Conservation (phyloP, 2,888 invertebrate genomes). For the Cheilosia scutellata region DNA sequence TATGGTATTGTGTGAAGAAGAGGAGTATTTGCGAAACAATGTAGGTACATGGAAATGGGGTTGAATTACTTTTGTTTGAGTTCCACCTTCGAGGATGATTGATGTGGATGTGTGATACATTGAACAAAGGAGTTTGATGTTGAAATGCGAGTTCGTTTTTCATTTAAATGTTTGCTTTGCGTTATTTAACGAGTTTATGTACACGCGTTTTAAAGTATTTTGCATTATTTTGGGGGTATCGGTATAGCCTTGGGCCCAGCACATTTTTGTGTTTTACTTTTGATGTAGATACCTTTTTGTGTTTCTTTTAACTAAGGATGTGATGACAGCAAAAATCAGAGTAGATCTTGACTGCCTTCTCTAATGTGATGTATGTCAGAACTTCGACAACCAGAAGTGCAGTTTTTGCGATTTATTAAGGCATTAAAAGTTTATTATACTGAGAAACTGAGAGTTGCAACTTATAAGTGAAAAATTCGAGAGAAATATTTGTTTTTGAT, state of each 20-base stretch:
- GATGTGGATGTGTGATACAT: constrained; percentile 14
- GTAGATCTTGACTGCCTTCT: too few relatives aligned
- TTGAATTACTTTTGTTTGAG: constrained; percentile 39
- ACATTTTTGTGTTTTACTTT: neutral
- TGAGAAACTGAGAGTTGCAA: too few relatives aligned
- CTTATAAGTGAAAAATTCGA: too few relatives aligned
- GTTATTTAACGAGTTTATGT: neutral
- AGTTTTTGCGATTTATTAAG: too few relatives aligned
- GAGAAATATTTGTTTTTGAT: too few relatives aligned
- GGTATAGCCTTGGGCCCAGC: neutral
- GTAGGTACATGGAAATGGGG: constrained; percentile 21
- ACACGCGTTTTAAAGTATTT: neutral
- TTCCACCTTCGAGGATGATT: constrained; percentile 8
- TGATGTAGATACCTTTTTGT: neutral
- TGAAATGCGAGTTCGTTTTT: neutral
- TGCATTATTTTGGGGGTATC: neutral
- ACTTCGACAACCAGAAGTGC: too few relatives aligned
- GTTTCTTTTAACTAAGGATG: neutral
- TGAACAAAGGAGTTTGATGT: neutral
- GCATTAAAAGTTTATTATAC: too few relatives aligned
- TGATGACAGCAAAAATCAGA: too few relatives aligned
- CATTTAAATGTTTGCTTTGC: neutral
- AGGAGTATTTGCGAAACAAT: constrained; percentile 12
- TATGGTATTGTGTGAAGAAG: neutral
- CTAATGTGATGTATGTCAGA: too few relatives aligned